Percentiles rank a stretch among this genome's conserved stretches.
Conservation (phyloP, 2,113 vertebrate genomes). For the Alligator sinensis region DNA sequence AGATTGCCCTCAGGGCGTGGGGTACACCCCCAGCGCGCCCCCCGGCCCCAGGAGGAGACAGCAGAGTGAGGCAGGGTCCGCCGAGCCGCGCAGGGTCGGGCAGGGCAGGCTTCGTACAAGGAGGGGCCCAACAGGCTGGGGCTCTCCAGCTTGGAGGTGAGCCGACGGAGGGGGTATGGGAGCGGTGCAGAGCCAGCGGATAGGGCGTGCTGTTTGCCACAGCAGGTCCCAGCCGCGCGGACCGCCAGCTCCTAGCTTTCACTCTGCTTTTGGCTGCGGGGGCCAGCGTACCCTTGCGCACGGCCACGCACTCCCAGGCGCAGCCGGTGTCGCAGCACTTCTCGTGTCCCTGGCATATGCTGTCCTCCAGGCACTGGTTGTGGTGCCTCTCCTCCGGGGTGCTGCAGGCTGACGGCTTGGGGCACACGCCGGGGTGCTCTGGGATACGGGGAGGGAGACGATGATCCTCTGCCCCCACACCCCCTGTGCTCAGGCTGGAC, state of each 20-base stretch:
- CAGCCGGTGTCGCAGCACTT: constrained; percentile 61
- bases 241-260: too few species aligned
- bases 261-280: too few species aligned
- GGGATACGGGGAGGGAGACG: accelerated
- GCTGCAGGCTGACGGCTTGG: constrained; percentile 5
- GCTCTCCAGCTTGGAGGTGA: too few species aligned
- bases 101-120: too few species aligned
- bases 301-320: neutral
- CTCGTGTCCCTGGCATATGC: neutral
- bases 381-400: neutral
- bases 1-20: too few species aligned
- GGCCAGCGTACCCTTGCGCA: constrained; percentile 31
- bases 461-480: neutral
- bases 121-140: neutral
- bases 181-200: neutral
- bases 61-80: neutral
- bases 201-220: too few species aligned
- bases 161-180: neutral
- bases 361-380: constrained; percentile 49
- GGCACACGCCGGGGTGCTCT: constrained; percentile 50
- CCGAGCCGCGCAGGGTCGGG: too few species aligned
- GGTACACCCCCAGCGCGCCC: too few species aligned
- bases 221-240: neutral
- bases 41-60: too few species aligned
- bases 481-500: accelerated